These are phyloP conservation scores for Phyllostomus discolor DNA, from an alignment of 2,113 vertebrate species.

Conservation along the genomic window DNA sequence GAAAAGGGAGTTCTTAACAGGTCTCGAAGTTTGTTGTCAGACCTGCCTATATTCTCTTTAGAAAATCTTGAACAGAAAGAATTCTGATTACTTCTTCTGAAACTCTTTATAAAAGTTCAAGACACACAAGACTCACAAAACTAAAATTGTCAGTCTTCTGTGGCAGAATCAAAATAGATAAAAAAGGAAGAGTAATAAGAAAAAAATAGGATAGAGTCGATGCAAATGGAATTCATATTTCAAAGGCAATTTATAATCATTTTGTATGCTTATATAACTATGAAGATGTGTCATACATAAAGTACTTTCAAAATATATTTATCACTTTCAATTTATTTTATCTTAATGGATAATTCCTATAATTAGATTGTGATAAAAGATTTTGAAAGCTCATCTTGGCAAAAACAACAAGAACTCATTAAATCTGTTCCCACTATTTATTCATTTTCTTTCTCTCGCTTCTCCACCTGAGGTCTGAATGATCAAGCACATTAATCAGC, in stretches of 20 bases:
- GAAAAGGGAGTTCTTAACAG: neutral
- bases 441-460: slow-evolving; percentile 11
- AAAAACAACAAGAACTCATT: slow-evolving; percentile 30
- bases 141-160: neutral
- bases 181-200: slow-evolving; percentile 39
- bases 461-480: neutral
- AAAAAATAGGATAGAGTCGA: neutral
- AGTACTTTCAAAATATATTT: slow-evolving; percentile 46
- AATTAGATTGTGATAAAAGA: slow-evolving; percentile 41
- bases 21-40: neutral
- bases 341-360: slow-evolving; percentile 43
- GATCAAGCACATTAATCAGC: slow-evolving; percentile 26
- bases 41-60: neutral
- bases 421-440: slow-evolving; percentile 5
- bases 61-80: neutral
- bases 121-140: neutral
- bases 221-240: neutral
- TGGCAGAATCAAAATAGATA: neutral
- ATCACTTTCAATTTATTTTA: slow-evolving; percentile 65
- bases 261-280: slow-evolving; percentile 45
- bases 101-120: neutral
- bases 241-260: slow-evolving; percentile 61
- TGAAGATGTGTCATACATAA: slow-evolving; percentile 1
- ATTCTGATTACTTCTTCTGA: neutral
- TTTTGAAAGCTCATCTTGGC: neutral